Evolutionary conservation across 2,888 invertebrate species (phyloP), one percentile per base, ranked within the genome.

Genomic region (Sphinx pinastri): DNA sequence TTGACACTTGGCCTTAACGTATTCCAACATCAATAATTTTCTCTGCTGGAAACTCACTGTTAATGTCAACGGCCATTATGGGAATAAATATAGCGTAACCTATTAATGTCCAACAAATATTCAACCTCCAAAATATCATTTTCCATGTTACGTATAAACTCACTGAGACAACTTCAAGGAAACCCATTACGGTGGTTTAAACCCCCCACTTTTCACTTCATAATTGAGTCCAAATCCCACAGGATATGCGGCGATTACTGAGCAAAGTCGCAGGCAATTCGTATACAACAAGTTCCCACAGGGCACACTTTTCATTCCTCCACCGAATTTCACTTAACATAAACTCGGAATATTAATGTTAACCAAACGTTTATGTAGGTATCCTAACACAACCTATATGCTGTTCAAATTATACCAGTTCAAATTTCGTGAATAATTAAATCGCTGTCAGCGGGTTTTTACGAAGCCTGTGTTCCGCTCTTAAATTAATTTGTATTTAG

Each of bases 311-410:
- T 73, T 68, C 70, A 74, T 73, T 68, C 38, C 55, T 45, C 70
- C 52, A 69, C 68, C 72, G 8, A 68, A 69, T 75, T 73, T 73
- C 68, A 72, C 67, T 74, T 71, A 72, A 74, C 69, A 71, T 68
- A 70, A 67, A 70, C 71, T 78, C 68, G 70, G 76, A 78, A 78
- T 81, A 81, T 82, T 78, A 81, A 83, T 76, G 74, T 73, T 77
- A 75, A 74, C 75, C 77, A 81, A 83, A 82, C 79, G 78, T 77
- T 78, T 76, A 70, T 73, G 69, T 73, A 76, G 75, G 71, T 74
- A 73, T 69, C 68, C 74, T 73, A 74, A 71, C 51, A 70, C 16
- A 70, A 68, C 71, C 72, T 71, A 71, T 58, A 72, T 57, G 72
- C 59, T 49, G 71, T 72, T 60, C 73, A 71, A 76, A 77, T 77